Conservation (phyloP, 2,113 vertebrate species). For the Pimephales promelas region DNA sequence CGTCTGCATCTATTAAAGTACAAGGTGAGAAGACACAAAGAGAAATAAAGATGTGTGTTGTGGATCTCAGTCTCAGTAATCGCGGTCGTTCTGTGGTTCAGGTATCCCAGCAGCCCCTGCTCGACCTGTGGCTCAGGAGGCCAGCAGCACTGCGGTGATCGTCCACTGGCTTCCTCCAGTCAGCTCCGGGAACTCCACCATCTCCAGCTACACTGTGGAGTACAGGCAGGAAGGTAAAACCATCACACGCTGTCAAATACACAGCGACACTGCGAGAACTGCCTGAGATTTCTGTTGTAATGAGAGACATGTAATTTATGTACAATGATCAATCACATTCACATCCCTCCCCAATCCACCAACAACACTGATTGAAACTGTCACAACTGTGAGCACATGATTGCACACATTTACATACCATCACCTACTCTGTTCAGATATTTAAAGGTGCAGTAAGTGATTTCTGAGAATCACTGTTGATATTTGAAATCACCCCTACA, state of each 20-base stretch:
- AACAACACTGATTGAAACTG: too few relatives aligned
- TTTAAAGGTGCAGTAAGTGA: too few relatives aligned
- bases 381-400: too few relatives aligned
- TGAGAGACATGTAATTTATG: neutral
- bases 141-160: conserved; percentile 89
- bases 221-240: conserved; percentile 92
- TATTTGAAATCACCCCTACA: too few relatives aligned
- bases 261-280: neutral
- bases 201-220: conserved; percentile 94
- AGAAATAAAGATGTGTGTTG: neutral
- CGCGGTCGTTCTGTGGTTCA: conserved; percentile 28
- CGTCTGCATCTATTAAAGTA: conserved; percentile 95
- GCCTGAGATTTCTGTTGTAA: neutral
- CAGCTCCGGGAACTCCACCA: conserved; percentile 89
- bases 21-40: conserved; percentile 72
- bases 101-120: conserved; percentile 93
- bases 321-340: neutral
- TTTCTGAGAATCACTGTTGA: too few relatives aligned
- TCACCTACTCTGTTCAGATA: too few relatives aligned
- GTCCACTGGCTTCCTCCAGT: conserved; percentile 92
- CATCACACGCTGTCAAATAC: neutral
- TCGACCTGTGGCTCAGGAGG: conserved; percentile 92
- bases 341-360: too few relatives aligned
- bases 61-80: neutral
- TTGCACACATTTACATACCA: too few relatives aligned